Evolutionary conservation across 1,140 invertebrate species (phyloP).

Genomic region (Bursaphelenchus mucronatus): DNA sequence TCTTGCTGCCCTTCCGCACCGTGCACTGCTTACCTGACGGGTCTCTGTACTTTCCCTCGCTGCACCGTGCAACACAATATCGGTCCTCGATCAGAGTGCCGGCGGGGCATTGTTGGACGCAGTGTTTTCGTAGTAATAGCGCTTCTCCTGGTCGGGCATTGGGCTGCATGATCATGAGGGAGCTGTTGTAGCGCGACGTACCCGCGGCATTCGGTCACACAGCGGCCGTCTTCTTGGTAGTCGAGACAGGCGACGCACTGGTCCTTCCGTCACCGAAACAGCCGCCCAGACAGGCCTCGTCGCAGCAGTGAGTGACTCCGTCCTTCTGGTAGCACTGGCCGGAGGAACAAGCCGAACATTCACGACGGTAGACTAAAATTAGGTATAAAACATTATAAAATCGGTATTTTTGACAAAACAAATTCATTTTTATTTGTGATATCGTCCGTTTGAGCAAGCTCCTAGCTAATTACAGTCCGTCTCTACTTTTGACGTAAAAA

Average conservation of each 20-base stretch:
- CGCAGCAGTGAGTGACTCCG: constrained; percentile 33
- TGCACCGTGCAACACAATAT: constrained; percentile 44
- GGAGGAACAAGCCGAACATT: constrained; percentile 26
- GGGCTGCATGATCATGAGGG: constrained; percentile 21
- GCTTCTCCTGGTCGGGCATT: constrained; percentile 32
- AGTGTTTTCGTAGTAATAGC: constrained; percentile 39
- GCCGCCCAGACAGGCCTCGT: constrained; percentile 41
- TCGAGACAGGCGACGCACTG: constrained; percentile 42
- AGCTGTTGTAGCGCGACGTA: constrained; percentile 27
- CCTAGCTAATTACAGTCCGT: too few species aligned
- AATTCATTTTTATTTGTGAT: too few species aligned
- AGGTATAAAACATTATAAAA: too few species aligned
- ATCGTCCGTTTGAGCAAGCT: too few species aligned
- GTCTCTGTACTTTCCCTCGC: constrained; percentile 31
- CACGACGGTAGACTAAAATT: constrained; percentile 14
- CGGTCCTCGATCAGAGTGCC: constrained; percentile 35
- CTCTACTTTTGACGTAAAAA: too few species aligned
- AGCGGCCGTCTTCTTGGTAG: constrained; percentile 42
- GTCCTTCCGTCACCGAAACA: constrained; percentile 41
- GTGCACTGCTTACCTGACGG: neutral
- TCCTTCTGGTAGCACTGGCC: constrained; percentile 29
- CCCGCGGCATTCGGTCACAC: constrained; percentile 35
- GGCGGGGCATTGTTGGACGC: constrained; percentile 39
- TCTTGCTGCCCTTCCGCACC: too few species aligned
- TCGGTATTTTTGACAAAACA: too few species aligned